phyloP scores from a whole-genome alignment of 2,113 vertebrate species.

The Sialia sialis region DNA sequence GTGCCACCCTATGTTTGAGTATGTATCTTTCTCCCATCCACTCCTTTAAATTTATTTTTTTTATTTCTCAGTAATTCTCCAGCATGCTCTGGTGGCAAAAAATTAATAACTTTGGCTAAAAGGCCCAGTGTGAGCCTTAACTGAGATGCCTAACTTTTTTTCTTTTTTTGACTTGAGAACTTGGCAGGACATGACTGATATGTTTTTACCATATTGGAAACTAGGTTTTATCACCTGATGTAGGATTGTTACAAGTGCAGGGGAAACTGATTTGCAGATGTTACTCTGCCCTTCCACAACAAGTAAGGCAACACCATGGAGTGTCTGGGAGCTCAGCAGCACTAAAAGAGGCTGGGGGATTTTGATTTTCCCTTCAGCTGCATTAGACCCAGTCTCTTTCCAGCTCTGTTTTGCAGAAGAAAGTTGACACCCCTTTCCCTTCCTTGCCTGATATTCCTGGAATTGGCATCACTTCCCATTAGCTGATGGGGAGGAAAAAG shows the following conservation, averaged over 20 bases:
- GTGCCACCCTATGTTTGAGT: background rate
- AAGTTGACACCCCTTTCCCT: background rate
- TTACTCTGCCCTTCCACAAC: background rate
- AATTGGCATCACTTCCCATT: background rate
- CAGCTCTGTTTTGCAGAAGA: background rate
- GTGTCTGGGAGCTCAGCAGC: background rate
- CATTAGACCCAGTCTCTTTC: background rate
- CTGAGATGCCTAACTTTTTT: background rate
- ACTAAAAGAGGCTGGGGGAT: background rate
- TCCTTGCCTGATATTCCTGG: background rate
- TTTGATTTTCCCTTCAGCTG: background rate
- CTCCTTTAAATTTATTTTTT: background rate
- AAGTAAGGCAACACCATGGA: background rate
- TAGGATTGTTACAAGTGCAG: background rate
- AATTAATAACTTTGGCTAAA: background rate
- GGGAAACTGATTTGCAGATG: background rate
- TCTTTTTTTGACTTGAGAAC: background rate
- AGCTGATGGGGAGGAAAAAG: background rate
- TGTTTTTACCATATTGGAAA: background rate
- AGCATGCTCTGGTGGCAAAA: background rate
- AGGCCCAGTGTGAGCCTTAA: background rate
- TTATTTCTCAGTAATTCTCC: background rate
- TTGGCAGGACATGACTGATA: background rate
- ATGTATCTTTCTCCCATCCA: rapidly evolving
- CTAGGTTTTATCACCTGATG: background rate